Base-by-base conservation (phyloP, 2,113 vertebrate species). In the Phrynocephalus versicolor region DNA sequence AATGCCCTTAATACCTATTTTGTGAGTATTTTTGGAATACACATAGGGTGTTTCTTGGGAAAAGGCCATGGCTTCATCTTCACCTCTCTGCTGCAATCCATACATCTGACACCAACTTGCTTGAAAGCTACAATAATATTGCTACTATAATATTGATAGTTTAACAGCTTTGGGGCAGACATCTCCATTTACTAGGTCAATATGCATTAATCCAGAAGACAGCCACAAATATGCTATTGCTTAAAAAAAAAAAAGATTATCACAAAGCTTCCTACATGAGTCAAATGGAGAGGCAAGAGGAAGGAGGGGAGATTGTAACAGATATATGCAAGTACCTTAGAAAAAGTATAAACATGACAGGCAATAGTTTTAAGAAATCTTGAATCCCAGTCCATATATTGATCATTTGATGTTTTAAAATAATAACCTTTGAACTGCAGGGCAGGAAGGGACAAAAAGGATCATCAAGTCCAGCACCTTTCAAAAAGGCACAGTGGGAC, bases 141-240 rank as follows among this genome's bases (percentile, higher is more conserved):
- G 90, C 85, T 78, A 89, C 82, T 91, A 90, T 84, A 55, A 58
- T 80, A 85, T 83, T 94, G 91, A 90, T 83, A 92, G 89, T 79
- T 69, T 55, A 83, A 84, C 84, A 82, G 90, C 73, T 93, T 88
- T 80, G 88, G 64, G 71, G 58, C 88, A 91, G 86, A 90, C 87
- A 91, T 93, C 88, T 93, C 92, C 77, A 83, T 89, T 93, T 94
- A 93, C 90, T 90, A 92, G 86, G 73, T 92, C 91, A 93, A 94
- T 90, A 91, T 19, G n/a, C 87, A 76, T 85, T 88, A 83, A 85
- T 64, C 84, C 65, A 85, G 75, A 82, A 87, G 35, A 71, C 70
- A 89, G 85, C 82, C 87, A 89, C 89, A 89, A 92, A 87, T 77
- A 89, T 9, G 79, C 21, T 74, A 18, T 74, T 86, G 65, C 91